Base-by-base conservation (phyloP, 1,140 invertebrate species). In the Trichonephila inaurata region DNA sequence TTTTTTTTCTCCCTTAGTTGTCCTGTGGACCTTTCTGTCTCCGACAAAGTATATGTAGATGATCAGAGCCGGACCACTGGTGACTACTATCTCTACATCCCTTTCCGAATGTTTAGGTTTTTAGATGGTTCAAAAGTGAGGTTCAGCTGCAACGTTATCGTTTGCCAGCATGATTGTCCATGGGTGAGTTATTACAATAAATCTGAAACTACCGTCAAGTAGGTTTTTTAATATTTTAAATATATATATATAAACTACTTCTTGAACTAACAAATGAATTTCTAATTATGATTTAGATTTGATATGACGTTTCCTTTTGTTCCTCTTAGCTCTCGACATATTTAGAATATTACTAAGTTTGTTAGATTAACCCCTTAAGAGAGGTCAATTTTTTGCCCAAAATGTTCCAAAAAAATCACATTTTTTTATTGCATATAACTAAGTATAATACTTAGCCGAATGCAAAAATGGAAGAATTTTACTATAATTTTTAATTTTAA, bases 1-100 rank as follows among this genome's bases (percentile, higher is more conserved):
- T 87, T 21, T 87, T 21, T 82, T 61, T 33, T n/a, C 58, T 19
- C 33, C n/a, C 0, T 24, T 69, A 94, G 94, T 28, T 94, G 94
- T 19, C 94, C 94, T 3, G 89, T 94, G 14, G 89, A 94, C 10
- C 33, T 92, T 3, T 72, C 88, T 0, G 61, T 94, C 3, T 91
- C 94, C 2, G 94, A 94, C 33, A 91, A 88, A 66, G 89, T 91
- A 18, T 91, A 91, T 19, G 94, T 94, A 19, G 94, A 94, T 40
- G 94, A 94, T 40, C 94, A 94, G 51, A 94, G 94, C 66, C 82
- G 94, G 14, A 94, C 94, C 0, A 94, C 94, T 2, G 94, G 94
- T 7, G 89, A 94, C 85, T 94, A 91, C 40, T 94, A 91, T 28
- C 83, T 91, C n/a, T 91, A 91, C 58, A 88, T 94, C 33, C 94